Conservation (phyloP, 2,113 vertebrate species). For the Sisor rabdophorus region DNA sequence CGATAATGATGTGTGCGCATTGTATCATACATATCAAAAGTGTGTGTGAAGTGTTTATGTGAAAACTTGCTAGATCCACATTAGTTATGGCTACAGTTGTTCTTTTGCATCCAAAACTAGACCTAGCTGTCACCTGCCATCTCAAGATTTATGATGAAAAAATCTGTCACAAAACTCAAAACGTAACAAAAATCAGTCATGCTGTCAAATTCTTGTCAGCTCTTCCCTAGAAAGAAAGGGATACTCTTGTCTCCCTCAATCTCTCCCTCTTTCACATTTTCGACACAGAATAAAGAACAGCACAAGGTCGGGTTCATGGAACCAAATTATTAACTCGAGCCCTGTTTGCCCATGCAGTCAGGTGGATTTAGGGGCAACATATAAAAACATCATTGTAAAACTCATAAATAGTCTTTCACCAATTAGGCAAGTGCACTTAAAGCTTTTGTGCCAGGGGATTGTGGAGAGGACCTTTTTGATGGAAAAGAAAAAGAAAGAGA, state of each 20-base stretch:
- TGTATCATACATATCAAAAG: background rate
- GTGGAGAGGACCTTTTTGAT: background rate
- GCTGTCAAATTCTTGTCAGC: background rate
- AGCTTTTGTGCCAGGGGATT: conserved; percentile 30
- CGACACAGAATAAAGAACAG: conserved; percentile 30
- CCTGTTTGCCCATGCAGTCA: conserved; percentile 17
- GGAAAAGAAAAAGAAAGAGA: conserved; percentile 10
- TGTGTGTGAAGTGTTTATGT: conserved; percentile 22
- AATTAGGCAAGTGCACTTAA: conserved; percentile 43
- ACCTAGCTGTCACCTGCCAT: background rate
- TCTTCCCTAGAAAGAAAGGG: conserved; percentile 24
- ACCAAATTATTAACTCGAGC: background rate
- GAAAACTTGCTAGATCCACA: conserved; percentile 30
- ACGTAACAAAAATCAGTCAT: background rate
- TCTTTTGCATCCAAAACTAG: background rate
- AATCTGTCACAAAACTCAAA: background rate
- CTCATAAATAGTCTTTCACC: conserved; percentile 45
- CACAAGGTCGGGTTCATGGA: conserved; percentile 36
- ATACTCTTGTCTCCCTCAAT: conserved; percentile 15
- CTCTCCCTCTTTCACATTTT: conserved; percentile 22
- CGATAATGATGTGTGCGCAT: conserved; percentile 22
- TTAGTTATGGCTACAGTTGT: conserved; percentile 11
- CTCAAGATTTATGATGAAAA: background rate
- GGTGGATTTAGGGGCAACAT: conserved; percentile 13
- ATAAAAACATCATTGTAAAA: conserved; percentile 21